phyloP scores from a whole-genome alignment of 2,888 invertebrate genomes.

The Chymomyza procnemis region DNA sequence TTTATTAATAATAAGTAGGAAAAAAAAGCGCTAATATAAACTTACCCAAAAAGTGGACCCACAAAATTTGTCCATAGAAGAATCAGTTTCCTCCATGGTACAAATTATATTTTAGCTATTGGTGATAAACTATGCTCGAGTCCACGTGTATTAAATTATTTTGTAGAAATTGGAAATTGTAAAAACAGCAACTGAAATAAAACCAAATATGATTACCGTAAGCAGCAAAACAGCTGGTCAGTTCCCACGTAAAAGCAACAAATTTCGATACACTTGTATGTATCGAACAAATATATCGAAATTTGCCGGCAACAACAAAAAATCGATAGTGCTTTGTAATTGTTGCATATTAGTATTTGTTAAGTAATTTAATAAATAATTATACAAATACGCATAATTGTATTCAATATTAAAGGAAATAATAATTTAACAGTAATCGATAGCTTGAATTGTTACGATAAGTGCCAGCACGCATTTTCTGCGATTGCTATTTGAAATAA shows the following conservation, averaged over 20 bases:
- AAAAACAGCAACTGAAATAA: conserved; percentile 19
- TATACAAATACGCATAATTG: too few species aligned
- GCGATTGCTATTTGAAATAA: neutral
- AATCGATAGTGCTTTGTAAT: neutral
- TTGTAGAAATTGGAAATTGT: neutral
- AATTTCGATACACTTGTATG: neutral
- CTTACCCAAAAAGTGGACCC: conserved; percentile 90
- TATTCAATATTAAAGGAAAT: neutral
- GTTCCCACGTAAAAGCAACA: conserved; percentile 32
- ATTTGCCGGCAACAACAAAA: conserved; percentile 19
- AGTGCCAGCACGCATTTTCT: neutral
- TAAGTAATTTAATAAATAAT: neutral
- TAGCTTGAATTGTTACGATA: neutral
- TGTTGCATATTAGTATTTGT: neutral
- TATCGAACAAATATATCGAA: neutral
- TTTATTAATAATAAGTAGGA: neutral
- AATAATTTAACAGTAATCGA: neutral
- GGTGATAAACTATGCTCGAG: neutral
- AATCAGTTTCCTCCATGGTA: conserved; percentile 73
- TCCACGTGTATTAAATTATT: neutral
- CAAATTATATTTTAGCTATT: neutral
- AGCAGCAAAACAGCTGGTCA: conserved; percentile 28
- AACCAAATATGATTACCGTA: conserved; percentile 6
- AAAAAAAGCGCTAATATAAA: conserved; percentile 3
- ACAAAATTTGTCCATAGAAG: conserved; percentile 87